Base-by-base conservation (phyloP, 2,113 vertebrate species). In the Budorcas taxicolor region DNA sequence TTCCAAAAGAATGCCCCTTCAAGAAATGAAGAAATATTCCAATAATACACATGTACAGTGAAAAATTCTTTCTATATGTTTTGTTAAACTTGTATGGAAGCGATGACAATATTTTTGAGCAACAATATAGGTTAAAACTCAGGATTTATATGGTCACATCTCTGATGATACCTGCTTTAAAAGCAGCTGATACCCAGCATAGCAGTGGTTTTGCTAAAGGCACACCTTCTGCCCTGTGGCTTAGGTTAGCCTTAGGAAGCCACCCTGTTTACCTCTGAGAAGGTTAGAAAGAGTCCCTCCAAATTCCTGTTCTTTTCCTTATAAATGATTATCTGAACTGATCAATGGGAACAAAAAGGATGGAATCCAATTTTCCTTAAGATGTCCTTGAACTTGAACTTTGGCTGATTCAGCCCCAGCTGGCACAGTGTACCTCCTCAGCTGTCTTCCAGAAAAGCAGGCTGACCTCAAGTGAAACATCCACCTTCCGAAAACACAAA, bases 171-270 rank as follows among this genome's bases (percentile, higher is more conserved):
- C 78, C 94, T 94, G 7, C 16, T 40, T 93, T 97, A 92, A 88
- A 92, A 96, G 31, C 90, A 85, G 90, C 97, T 98, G 91, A 93
- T 97, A 96, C 2, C 9, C 97, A 98, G 94, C 85, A 84, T 80
- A 94, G 17, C 14, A 52, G 93, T 45, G 80, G 55, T 55, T 97
- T 76, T 50, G 60, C 43, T 81, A 52, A 84, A 89, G 64, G 52
- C 57, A 27, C 89, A 92, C 95, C 71, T 88, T 97, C 93, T 97
- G 95, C 19, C 36, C 10, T 23, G 7, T 33, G 36, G 7, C 27
- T 33, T 3, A 43, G 27, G 60, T 7, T 16, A 43, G 36, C 15
- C 29, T 55, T 31, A 1, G 7, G 31, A 25, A 52, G 3, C 2
- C 15, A 4, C 62, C 31, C 31, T 29, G 15, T 5, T 85, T 21